These are phyloP conservation scores for Lucinisca nassula DNA, from an alignment of 2,888 invertebrate species.

Conservation along the genomic window DNA sequence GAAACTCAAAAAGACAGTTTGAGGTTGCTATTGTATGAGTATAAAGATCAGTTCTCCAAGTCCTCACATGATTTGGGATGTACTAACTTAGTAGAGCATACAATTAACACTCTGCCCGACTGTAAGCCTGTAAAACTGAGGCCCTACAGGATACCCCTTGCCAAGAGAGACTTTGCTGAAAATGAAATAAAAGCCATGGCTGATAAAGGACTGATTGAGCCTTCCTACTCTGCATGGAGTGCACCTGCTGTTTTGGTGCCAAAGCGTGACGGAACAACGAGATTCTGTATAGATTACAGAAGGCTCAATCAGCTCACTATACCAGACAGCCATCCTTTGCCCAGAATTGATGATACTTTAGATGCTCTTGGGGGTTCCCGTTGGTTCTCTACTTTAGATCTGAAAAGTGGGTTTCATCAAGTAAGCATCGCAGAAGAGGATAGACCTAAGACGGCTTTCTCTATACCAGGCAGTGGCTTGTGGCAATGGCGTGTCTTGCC, in stretches of 20 bases:
- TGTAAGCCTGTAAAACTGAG: constrained; percentile 26
- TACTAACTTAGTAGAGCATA: constrained; percentile 44
- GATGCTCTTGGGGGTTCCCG: not conserved
- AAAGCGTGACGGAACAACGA: not conserved
- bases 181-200: constrained; percentile 44
- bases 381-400: no score
- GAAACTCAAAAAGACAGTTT: not conserved
- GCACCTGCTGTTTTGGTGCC: no score
- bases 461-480: no score
- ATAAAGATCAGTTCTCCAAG: constrained; percentile 35
- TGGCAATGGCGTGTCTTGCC: no score
- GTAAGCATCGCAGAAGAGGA: no score
- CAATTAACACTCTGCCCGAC: no score
- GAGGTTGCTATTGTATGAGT: constrained; percentile 1
- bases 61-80: constrained; percentile 26
- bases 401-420: no score
- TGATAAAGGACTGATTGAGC: constrained; percentile 52
- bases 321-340: no score
- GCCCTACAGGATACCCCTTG: constrained; percentile 50
- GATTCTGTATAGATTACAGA: not conserved
- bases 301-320: no score
- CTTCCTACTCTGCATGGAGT: no score
- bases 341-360: no score
- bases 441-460: no score
- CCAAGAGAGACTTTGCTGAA: constrained; percentile 51